A percentile compares a stretch with the other conserved stretches of the same genome.
phyloP scores from a whole-genome alignment of 2,113 vertebrate species.

The Lynx canadensis region DNA sequence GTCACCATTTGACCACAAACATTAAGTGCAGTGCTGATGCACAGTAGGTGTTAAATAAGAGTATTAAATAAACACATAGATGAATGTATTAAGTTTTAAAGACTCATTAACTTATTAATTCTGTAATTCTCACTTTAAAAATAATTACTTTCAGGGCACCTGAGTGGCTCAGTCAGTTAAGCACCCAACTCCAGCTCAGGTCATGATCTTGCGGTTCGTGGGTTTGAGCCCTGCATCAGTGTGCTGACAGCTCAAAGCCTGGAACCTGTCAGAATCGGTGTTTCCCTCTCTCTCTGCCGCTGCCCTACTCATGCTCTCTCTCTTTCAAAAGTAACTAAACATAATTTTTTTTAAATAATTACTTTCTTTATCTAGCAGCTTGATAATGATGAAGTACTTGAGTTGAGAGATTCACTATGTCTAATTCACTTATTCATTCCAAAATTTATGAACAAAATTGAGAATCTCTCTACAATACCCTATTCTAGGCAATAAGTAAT shows the following conservation, averaged over 20 bases:
- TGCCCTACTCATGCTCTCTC: too few species aligned
- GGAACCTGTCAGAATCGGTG: too few species aligned
- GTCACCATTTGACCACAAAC: neutral
- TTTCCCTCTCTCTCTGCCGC: too few species aligned
- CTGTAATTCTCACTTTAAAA: neutral
- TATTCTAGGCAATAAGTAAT: neutral
- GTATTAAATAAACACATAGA: neutral
- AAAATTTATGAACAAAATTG: neutral
- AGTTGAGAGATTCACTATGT: neutral
- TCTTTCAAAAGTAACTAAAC: too few species aligned
- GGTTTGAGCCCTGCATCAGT: too few species aligned
- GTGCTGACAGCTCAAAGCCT: too few species aligned
- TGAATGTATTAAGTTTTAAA: constrained; percentile 4
- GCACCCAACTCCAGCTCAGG: too few species aligned
- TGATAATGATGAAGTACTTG: neutral
- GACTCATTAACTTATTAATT: neutral
- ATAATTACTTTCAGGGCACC: neutral
- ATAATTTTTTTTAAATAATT: too few species aligned
- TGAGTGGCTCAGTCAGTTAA: too few species aligned
- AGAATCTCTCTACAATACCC: neutral
- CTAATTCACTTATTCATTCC: neutral
- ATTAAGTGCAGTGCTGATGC: neutral
- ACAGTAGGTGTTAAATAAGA: neutral
- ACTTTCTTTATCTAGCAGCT: neutral
- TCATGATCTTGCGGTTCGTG: too few species aligned